Conservation (phyloP, 1,140 invertebrate genomes). For the Hylaeus anthracinus region DNA sequence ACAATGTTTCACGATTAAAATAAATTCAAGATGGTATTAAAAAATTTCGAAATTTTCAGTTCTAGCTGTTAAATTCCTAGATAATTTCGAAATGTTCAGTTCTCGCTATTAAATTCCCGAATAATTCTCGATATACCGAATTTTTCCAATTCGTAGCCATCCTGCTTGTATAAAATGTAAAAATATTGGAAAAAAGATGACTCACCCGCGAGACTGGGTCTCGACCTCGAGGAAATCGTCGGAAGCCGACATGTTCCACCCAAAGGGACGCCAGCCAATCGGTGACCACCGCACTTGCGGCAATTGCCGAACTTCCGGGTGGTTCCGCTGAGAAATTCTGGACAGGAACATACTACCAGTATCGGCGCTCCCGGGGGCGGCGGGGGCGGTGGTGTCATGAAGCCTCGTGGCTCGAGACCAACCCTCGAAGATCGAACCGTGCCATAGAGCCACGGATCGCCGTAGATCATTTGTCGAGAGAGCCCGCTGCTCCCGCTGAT, state of each 20-base stretch:
- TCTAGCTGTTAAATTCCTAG: too few species aligned
- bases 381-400: constrained; percentile 60
- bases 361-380: constrained; percentile 81
- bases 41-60: too few species aligned
- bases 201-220: constrained; percentile 77
- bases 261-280: constrained; percentile 83
- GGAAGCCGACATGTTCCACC: constrained; percentile 82
- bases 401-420: constrained; percentile 54
- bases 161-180: neutral
- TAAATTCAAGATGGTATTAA: too few species aligned
- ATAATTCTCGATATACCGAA: too few species aligned
- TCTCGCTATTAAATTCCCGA: too few species aligned
- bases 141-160: too few species aligned
- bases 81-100: too few species aligned
- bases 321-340: constrained; percentile 88
- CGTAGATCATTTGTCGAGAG: constrained; percentile 91
- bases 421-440: constrained; percentile 84
- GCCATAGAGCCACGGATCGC: constrained; percentile 90
- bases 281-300: constrained; percentile 90
- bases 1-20: too few species aligned
- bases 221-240: constrained; percentile 79
- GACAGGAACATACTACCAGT: constrained; percentile 88
- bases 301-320: constrained; percentile 87
- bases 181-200: neutral
- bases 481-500: constrained; percentile 82